Evolutionary conservation across 2,797 vertebrate genomes (phyloP), one percentile per base, ranked within the genome.

Genomic region (Microctenopoma lineatum): DNA sequence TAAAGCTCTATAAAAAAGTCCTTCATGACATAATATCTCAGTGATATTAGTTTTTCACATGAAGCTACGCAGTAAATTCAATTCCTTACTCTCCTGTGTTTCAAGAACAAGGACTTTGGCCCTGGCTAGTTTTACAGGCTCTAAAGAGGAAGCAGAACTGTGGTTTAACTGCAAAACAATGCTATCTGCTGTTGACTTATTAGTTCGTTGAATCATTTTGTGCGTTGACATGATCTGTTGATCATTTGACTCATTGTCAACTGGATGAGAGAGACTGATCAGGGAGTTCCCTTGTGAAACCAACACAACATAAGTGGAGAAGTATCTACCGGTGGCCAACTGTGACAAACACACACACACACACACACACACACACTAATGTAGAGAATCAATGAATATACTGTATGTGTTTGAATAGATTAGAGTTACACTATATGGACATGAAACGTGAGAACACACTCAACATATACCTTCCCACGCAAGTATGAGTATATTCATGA

Each of bases 361-460:
- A 73, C 9, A 67, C 62, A 71, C 56, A 75, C 45, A 72, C 27
- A 76, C 0, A 69, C 69, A 78, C 74, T 62, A 85, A 87, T 86
- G 84, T 90, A 92, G 84, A 90, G 85, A 89, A 90, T 84, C 82
- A 86, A 84, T 89, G 69, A 90, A 75, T 89, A 90, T 91, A 89
- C 62, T 90, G 86, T 92, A 83, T 2, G 90, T 92, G 90, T 92
- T 92, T 90, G 81, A 89, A 75, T 92, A 90, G 89, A 83, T 81
- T 89, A 87, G 86, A 73, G 46, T 85, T 84, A 77, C 77, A 86
- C 73, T 90, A 83, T 89, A 87, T 87, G 78, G 76, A 91, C 84
- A 84, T 79, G 70, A 87, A 74, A 85, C 76, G 79, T 84, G 77
- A 87, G 70, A 88, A 84, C 27, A 83, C 69, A 74, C 55, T 72